These are phyloP conservation scores for Erpetoichthys calabaricus DNA, from an alignment of 2,797 vertebrate genomes.

Conservation along the genomic window DNA sequence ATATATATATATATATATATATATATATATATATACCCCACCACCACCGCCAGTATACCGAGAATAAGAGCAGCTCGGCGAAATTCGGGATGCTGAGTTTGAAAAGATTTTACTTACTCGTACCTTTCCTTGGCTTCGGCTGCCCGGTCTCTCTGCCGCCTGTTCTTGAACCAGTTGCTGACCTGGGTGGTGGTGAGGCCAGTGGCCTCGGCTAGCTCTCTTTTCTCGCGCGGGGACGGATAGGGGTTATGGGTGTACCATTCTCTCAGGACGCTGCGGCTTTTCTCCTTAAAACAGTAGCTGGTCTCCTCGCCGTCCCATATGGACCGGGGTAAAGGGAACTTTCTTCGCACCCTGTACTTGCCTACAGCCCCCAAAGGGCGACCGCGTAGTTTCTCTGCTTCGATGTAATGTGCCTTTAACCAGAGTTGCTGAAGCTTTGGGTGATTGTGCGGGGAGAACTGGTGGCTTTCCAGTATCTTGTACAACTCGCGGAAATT, in stretches of 20 bases:
- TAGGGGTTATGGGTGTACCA: constrained; percentile 85
- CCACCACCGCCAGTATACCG: too few relatives aligned
- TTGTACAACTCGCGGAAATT: constrained; percentile 91
- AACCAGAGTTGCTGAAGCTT: constrained; percentile 90
- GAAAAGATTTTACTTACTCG: constrained; percentile 29
- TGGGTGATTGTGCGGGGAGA: constrained; percentile 82
- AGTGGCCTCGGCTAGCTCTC: constrained; percentile 65
- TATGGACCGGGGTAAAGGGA: constrained; percentile 80
- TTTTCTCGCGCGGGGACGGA: constrained; percentile 73
- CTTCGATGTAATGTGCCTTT: constrained; percentile 86
- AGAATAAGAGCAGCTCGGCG: too few relatives aligned
- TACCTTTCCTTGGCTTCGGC: constrained; percentile 79
- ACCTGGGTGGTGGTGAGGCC: constrained; percentile 71
- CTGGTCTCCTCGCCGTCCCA: constrained; percentile 93
- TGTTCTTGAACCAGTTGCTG: constrained; percentile 96
- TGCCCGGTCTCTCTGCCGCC: constrained; percentile 76
- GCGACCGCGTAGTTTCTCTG: constrained; percentile 79
- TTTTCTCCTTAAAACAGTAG: constrained; percentile 96
- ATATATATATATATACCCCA: too few relatives aligned
- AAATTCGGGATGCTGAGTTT: too few relatives aligned
- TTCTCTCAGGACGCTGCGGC: constrained; percentile 75
- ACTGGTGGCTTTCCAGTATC: constrained; percentile 86
- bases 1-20: too few relatives aligned
- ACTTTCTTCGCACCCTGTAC: constrained; percentile 86
- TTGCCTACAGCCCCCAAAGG: constrained; percentile 85